Percentiles rank a stretch among this genome's conserved stretches.
Conservation (phyloP, 2,797 vertebrate genomes). For the Ataeniobius toweri region DNA sequence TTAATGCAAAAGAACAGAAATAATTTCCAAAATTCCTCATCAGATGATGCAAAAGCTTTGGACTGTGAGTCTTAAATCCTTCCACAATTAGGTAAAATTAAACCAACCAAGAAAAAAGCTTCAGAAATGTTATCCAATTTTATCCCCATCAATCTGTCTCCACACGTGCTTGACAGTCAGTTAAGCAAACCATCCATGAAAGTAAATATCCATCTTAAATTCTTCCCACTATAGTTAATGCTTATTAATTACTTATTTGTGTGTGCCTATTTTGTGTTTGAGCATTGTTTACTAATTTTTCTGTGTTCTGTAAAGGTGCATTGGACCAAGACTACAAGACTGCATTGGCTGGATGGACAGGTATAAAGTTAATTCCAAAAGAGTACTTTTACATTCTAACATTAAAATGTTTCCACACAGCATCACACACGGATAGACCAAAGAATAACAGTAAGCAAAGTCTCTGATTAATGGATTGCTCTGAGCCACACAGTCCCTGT, state of each 20-base stretch:
- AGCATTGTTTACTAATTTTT: background rate
- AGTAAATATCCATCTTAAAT: background rate
- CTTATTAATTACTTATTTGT: background rate
- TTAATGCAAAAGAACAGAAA: background rate
- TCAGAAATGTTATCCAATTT: slow-evolving; percentile 2
- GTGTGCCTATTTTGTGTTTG: background rate
- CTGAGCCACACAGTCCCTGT: slow-evolving; percentile 53
- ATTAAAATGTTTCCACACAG: slow-evolving; percentile 20
- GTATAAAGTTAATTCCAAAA: slow-evolving; percentile 72
- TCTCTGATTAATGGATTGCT: slow-evolving; percentile 77
- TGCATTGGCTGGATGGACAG: slow-evolving; percentile 99
- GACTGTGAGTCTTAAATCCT: slow-evolving; percentile 1
- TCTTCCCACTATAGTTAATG: background rate
- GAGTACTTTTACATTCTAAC: slow-evolving; percentile 3
- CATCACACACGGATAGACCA: slow-evolving; percentile 5
- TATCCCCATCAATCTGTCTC: background rate
- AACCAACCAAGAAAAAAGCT: background rate
- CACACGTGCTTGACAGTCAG: background rate
- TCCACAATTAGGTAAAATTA: slow-evolving; percentile 1
- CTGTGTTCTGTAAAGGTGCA: slow-evolving; percentile 82
- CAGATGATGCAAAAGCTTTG: slow-evolving; percentile 12
- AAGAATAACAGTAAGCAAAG: slow-evolving; percentile 53
- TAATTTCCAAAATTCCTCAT: slow-evolving; percentile 12
- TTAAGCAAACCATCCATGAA: background rate
- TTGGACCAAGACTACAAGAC: slow-evolving; percentile 93